Evolutionary conservation across 1,140 invertebrate species (phyloP), one percentile per base, ranked within the genome.

Genomic region (Procambarus clarkii): DNA sequence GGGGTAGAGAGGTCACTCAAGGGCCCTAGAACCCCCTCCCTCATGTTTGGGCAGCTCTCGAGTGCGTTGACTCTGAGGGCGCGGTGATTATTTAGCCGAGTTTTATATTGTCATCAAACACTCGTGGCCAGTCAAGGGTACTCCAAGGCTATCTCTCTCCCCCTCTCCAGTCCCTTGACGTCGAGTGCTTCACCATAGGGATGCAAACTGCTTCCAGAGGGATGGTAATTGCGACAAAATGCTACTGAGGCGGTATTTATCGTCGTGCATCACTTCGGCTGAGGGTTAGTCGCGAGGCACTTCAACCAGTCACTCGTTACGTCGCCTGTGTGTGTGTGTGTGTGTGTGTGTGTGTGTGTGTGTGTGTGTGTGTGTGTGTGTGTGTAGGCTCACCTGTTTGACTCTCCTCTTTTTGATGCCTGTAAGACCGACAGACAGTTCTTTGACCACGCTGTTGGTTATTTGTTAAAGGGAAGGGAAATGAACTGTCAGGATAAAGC

Each of bases 61-160:
- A 91, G 89, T 85, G 60, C 76, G 89, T 91, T 91, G 89, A 91
- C 89, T 91, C 80, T 91, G 74, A 91, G 89, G 89, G 89, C 69
- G 89, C 89, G 89, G 89, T 91, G 89, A 91, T 91, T 91, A 91
- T 91, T 91, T 86, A 91, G 82, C 76, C 89, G 83, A 91, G 89
- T 91, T 91, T 91, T 91, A 91, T 91, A 91, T 91, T 91, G 89
- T 91, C 89, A 91, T 91, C 89, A 91, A 91, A 91, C 89, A 91
- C 89, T 91, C 82, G 89, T 84, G 89, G 89, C 15, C 89, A 91
- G 82, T 91, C 89, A 91, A 91, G 89, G 89, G 89, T 91, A 85
- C 89, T 91, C 74, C 89, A 91, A 91, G 89, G 89, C 89, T 85
- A 91, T 91, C 82, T 85, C 71, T 79, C 89, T 50, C n/a, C 76